These are phyloP conservation scores for Mus pahari DNA, from an alignment of 2,113 vertebrate species.

Conservation along the genomic window DNA sequence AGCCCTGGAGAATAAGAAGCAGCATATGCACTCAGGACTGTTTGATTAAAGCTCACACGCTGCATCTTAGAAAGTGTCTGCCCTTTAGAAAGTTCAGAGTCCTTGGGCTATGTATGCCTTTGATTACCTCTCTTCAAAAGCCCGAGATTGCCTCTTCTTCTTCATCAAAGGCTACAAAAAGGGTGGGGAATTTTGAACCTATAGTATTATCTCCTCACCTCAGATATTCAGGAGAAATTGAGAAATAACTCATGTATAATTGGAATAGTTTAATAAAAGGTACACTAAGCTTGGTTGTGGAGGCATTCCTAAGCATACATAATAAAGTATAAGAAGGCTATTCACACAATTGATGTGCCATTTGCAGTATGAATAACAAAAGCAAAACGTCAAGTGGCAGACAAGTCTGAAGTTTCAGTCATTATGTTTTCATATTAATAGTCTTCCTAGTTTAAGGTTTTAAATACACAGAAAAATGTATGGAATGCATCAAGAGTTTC, in stretches of 20 bases:
- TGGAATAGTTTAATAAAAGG: constrained; percentile 51
- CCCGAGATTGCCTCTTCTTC: constrained; percentile 40
- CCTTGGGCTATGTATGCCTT: constrained; percentile 50
- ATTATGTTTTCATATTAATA: not conserved
- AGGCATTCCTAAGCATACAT: constrained; percentile 22
- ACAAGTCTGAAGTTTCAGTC: not conserved
- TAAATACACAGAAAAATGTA: not conserved
- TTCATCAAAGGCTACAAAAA: constrained; percentile 60
- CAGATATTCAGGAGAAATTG: constrained; percentile 51
- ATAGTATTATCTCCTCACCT: constrained; percentile 19
- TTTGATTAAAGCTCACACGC: constrained; percentile 72
- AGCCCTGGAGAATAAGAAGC: constrained; percentile 73
- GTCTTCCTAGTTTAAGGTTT: not conserved
- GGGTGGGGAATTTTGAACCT: constrained; percentile 20
- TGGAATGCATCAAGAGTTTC: not conserved
- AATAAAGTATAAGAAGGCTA: not conserved
- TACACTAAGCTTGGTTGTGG: not conserved
- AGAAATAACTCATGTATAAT: constrained; percentile 45
- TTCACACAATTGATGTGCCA: not conserved
- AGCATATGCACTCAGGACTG: constrained; percentile 35
- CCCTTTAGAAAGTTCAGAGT: constrained; percentile 70
- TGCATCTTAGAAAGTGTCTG: constrained; percentile 62
- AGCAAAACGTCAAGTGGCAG: constrained; percentile 26
- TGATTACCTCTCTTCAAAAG: constrained; percentile 60
- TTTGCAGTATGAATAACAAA: constrained; percentile 45